phyloP scores from a whole-genome alignment of 2,888 invertebrate genomes.

The Smittia aterrima region DNA sequence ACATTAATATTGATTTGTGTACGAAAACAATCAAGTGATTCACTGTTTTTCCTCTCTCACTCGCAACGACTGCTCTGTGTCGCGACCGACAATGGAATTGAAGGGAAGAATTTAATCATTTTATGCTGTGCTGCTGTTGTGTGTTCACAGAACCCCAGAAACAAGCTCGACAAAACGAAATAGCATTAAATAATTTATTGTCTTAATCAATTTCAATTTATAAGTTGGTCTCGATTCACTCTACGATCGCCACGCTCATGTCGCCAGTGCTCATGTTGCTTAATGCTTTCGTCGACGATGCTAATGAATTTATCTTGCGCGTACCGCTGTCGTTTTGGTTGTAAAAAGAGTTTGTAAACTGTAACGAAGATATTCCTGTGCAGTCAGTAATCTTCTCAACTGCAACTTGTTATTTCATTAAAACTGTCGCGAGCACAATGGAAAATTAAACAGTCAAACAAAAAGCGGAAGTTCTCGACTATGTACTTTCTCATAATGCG shows the following conservation, averaged over 20 bases:
- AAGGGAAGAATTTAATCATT: constrained; percentile 33
- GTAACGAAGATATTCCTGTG: background rate
- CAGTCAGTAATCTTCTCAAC: background rate
- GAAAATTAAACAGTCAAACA: background rate
- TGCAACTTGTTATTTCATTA: background rate
- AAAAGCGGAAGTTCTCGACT: constrained; percentile 20
- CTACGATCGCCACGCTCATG: background rate
- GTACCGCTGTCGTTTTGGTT: background rate
- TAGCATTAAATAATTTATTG: constrained; percentile 38
- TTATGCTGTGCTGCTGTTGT: constrained; percentile 5
- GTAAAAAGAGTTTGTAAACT: background rate
- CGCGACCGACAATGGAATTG: background rate
- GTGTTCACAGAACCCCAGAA: background rate
- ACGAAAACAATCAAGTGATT: constrained; percentile 10
- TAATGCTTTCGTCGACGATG: background rate
- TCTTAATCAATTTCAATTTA: constrained; percentile 41
- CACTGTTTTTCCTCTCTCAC: constrained; percentile 7
- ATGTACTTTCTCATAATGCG: constrained; percentile 22
- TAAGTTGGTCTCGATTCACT: constrained; percentile 32
- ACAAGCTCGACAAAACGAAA: background rate
- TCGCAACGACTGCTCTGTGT: constrained; percentile 3
- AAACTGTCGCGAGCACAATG: background rate
- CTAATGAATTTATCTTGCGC: background rate
- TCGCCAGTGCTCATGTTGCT: background rate
- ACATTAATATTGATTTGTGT: constrained; percentile 39